Evolutionary conservation across 2,113 vertebrate species (phyloP), one percentile per base, ranked within the genome.

Genomic region (Rhea pennata): DNA sequence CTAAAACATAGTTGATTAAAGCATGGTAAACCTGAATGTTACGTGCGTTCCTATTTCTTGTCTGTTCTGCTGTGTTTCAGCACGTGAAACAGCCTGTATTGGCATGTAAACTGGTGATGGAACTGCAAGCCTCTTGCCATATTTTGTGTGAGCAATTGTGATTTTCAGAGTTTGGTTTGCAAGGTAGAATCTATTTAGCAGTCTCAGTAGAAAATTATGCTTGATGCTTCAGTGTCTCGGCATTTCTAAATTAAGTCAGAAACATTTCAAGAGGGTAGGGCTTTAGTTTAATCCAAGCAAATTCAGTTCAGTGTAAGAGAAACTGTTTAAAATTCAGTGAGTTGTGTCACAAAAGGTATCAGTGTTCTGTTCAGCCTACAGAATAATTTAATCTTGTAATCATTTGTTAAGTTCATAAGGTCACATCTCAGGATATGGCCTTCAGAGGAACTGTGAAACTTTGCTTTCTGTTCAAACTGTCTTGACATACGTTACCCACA

Each of bases 61-160:
- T 91, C 84, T 92, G n/a, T 65, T 89, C 66, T 93, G 84, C 62
- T 94, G 36, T 65, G 73, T 40, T 93, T 92, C 84, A 95, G 80
- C 62, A 73, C 29, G 66, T 27, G 50, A 66, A 91, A 84, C 42
- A 88, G 26, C 9, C 3, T 87, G 74, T 84, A 88, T 36, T 31
- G 53, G 9, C 42, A 54, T 40, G 36, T 62, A 64, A 67, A 91
- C 51, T 84, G 58, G 48, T 84, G 77, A 84, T 78, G 20, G 53
- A 86, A 94, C 15, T 42, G 23, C 36, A 66, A 77, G 27, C 71
- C 31, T 90, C 26, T 39, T 54, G 64, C 82, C 26, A 12, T 48
- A 54, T 44, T 75, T 84, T 87, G 15, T 72, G 39, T 69, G 62
- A 91, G 61, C n/a, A 88, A 31, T 19, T 46, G 24, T 69, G 36